Evolutionary conservation across 2,113 vertebrate genomes (phyloP), one percentile per base, ranked within the genome.

Genomic region (Hypocryptadius cinnamomeus): DNA sequence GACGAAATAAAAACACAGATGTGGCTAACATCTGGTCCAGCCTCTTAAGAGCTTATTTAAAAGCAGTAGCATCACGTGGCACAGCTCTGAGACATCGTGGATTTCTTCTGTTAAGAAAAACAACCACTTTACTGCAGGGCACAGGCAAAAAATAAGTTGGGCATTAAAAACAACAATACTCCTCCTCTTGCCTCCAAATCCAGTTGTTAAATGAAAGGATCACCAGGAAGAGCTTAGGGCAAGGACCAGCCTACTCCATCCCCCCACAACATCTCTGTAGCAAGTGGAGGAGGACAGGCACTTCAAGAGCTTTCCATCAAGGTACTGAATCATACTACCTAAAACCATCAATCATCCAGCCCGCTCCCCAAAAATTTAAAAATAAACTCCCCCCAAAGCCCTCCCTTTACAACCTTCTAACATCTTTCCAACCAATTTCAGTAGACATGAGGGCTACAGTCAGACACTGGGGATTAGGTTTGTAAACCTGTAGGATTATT

Each of bases 31-130:
- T 96, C 93, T 96, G 96, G 96, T 85, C 89, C 82, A 70, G 64
- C 88, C 93, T 96, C 95, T 97, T 95, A 94, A 95, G 90, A 94
- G 95, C 82, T 96, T 92, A 96, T 95, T 96, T 94, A 93, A 96
- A 93, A 95, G 94, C 91, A 93, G 65, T 11, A 63, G 89, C 15
- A 22, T 84, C 81, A 92, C 66, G 74, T 97, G 95, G 96, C 93
- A 82, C 9, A 8, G 92, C 79, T 96, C 90, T 90, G 83, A 79
- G 72, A 94, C 66, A 68, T 16, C 7, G 1, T 0, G 2, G 85
- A 89, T 95, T 96, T 95, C 87, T 95, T 79, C 70, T 37, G 47
- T 35, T 69, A 88, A 54, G 37, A 50, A 93, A 94, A 95, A 92
- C 72, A 89, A 92, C 19, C 31, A 44, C 83, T 93, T 86, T 50